These are phyloP conservation scores for Phyllotis vaccarum DNA, from an alignment of 2,797 vertebrate species.

Conservation along the genomic window DNA sequence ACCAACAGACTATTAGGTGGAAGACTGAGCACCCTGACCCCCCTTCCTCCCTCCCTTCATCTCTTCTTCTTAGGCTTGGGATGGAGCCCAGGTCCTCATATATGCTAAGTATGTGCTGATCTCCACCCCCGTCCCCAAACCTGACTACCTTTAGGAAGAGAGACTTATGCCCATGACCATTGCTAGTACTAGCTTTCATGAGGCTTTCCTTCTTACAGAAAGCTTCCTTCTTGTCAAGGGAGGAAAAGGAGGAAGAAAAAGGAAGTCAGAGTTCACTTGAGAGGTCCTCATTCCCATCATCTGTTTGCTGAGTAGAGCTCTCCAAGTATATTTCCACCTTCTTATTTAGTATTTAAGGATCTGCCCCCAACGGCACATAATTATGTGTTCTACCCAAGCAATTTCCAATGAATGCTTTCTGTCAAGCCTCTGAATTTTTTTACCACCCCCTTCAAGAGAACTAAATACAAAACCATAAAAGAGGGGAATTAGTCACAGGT, in stretches of 20 bases:
- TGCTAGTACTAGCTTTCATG: no score
- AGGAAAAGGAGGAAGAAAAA: neutral
- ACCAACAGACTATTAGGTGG: neutral
- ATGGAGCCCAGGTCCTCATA: neutral
- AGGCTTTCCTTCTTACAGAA: neutral
- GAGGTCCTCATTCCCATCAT: neutral
- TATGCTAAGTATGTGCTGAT: neutral
- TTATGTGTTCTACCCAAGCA: neutral
- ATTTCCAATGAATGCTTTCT: neutral
- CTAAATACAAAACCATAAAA: neutral
- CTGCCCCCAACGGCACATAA: neutral
- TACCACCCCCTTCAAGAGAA: neutral
- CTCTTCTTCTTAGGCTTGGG: no score
- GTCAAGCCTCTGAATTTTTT: neutral
- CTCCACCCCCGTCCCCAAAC: neutral
- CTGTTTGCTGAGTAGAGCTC: neutral
- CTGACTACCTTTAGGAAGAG: neutral
- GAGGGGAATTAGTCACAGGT: neutral
- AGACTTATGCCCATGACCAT: neutral
- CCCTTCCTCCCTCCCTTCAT: fast-evolving
- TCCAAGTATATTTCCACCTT: neutral
- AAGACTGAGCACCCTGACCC: neutral
- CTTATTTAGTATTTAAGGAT: neutral
- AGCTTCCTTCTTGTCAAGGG: neutral
- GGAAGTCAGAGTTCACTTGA: neutral